phyloP scores from a whole-genome alignment of 2,797 vertebrate genomes.

The Neopelma chrysocephalum region DNA sequence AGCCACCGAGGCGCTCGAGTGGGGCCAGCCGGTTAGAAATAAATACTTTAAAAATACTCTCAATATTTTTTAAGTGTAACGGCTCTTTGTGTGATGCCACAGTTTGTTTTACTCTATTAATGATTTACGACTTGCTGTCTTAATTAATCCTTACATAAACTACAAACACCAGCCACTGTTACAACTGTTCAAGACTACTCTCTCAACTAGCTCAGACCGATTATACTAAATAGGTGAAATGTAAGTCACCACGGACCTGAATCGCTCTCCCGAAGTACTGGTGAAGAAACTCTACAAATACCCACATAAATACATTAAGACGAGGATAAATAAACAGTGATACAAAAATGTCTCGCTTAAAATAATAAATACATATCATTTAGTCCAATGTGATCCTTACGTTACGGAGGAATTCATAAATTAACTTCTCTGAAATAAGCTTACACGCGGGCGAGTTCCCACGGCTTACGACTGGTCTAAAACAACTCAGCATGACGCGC shows the following conservation, averaged over 20 bases:
- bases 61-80: slow-evolving; percentile 53
- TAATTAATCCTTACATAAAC: slow-evolving; percentile 82
- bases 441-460: slow-evolving; percentile 68
- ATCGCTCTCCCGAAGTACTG: slow-evolving; percentile 82
- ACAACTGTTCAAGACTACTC: slow-evolving; percentile 85
- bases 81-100: slow-evolving; percentile 71
- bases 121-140: slow-evolving; percentile 79
- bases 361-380: slow-evolving; percentile 97
- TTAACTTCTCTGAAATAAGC: slow-evolving; percentile 81
- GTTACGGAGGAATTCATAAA: slow-evolving; percentile 87
- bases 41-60: slow-evolving; percentile 71
- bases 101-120: slow-evolving; percentile 76
- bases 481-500: slow-evolving; percentile 68
- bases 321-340: slow-evolving; percentile 98
- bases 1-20: slow-evolving; percentile 75
- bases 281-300: slow-evolving; percentile 87
- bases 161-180: slow-evolving; percentile 88
- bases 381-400: slow-evolving; percentile 86
- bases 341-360: slow-evolving; percentile 88
- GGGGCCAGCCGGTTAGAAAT: slow-evolving; percentile 77
- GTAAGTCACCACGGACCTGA: slow-evolving; percentile 79
- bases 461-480: slow-evolving; percentile 63
- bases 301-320: slow-evolving; percentile 95
- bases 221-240: slow-evolving; percentile 80
- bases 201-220: slow-evolving; percentile 82